Evolutionary conservation across 2,888 invertebrate species (phyloP).

Genomic region (Drosophila sordidula): DNA sequence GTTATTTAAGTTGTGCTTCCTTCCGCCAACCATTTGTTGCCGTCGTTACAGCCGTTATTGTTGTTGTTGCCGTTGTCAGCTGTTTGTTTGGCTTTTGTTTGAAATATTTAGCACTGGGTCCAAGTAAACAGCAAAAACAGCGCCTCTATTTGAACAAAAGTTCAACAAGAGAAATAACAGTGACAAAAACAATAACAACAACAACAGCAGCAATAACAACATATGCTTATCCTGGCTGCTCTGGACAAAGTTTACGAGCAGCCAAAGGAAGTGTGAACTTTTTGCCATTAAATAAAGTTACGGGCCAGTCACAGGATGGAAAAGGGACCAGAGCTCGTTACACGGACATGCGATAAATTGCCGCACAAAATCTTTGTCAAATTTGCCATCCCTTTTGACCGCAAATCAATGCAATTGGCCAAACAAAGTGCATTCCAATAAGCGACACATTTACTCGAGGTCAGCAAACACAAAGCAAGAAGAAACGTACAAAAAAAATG

Average conservation of each 20-base stretch:
- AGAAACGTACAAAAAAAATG: not conserved
- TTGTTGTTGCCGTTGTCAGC: slow-evolving; percentile 63
- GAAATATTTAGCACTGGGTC: slow-evolving; percentile 72
- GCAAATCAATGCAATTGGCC: slow-evolving; percentile 65
- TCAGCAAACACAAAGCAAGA: slow-evolving; percentile 8
- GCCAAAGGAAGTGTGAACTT: slow-evolving; percentile 79
- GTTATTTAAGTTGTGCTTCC: slow-evolving; percentile 78
- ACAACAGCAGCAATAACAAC: slow-evolving; percentile 21
- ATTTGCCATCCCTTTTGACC: slow-evolving; percentile 56
- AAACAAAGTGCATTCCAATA: slow-evolving; percentile 65
- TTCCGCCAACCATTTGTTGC: slow-evolving; percentile 73
- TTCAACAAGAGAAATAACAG: slow-evolving; percentile 59
- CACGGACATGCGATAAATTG: slow-evolving; percentile 67
- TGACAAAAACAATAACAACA: slow-evolving; percentile 31
- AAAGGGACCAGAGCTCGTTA: slow-evolving; percentile 2
- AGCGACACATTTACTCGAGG: slow-evolving; percentile 54
- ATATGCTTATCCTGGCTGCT: slow-evolving; percentile 43
- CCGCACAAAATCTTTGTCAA: slow-evolving; percentile 63
- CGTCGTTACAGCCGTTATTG: slow-evolving; percentile 23
- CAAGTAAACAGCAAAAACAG: slow-evolving; percentile 61
- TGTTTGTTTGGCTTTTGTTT: slow-evolving; percentile 75
- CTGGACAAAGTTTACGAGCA: slow-evolving; percentile 68
- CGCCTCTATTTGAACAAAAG: slow-evolving; percentile 72
- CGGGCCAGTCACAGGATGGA: slow-evolving; percentile 18
- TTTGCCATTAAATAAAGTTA: slow-evolving; percentile 71